Conservation (phyloP, 2,113 vertebrate genomes). For the Anthoscopus minutus region DNA sequence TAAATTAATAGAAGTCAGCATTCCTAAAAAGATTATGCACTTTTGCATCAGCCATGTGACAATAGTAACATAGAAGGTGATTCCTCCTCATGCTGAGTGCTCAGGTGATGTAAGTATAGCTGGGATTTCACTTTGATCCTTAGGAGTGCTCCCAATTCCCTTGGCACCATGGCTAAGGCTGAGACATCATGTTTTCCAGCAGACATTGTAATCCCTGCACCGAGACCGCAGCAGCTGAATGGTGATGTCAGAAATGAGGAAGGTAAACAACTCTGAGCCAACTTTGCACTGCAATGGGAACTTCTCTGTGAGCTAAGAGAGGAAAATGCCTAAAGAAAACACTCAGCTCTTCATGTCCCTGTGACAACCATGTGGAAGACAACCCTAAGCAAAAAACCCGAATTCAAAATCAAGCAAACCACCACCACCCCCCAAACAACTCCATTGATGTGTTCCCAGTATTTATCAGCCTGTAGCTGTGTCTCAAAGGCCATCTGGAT, state of each 20-base stretch:
- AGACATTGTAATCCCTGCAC: not conserved
- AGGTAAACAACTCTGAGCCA: not conserved
- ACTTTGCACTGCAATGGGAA: not conserved
- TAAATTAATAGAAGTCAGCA: constrained; percentile 19
- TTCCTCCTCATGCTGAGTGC: not conserved
- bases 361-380: not conserved
- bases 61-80: not conserved
- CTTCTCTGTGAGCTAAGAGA: not conserved
- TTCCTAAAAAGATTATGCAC: not conserved
- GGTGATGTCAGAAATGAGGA: not conserved
- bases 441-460: not conserved
- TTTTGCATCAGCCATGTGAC: not conserved
- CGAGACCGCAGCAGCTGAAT: not conserved
- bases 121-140: not conserved
- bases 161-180: not conserved
- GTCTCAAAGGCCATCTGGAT: not conserved
- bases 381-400: not conserved
- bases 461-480: not conserved
- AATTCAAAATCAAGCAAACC: not conserved
- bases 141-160: not conserved
- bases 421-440: not conserved
- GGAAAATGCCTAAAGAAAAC: not conserved
- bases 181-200: not conserved
- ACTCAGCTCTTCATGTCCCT: not conserved
- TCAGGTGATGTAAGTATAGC: not conserved